phyloP scores from a whole-genome alignment of 1,140 invertebrate species.

The Nephila pilipes region DNA sequence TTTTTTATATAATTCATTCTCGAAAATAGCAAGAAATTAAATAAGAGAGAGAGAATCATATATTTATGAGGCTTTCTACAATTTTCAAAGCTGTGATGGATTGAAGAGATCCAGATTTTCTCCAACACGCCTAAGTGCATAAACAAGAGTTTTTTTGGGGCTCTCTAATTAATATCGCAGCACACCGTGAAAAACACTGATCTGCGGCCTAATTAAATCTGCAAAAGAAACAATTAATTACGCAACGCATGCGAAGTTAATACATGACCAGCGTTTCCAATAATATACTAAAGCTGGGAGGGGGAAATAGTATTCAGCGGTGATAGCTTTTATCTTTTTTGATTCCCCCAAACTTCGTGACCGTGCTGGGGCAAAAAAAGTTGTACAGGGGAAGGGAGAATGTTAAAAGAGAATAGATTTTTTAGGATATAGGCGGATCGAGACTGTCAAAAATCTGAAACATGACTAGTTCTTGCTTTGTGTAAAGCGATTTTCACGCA shows the following conservation, averaged over 20 bases:
- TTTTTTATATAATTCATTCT: too few relatives aligned
- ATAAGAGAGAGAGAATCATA: too few relatives aligned
- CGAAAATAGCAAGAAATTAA: too few relatives aligned
- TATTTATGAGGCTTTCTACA: background rate
- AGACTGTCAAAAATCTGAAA: slow-evolving; percentile 38
- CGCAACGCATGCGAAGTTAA: slow-evolving; percentile 26
- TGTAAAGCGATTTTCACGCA: slow-evolving; percentile 34
- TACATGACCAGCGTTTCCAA: slow-evolving; percentile 23
- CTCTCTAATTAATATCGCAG: slow-evolving; percentile 30
- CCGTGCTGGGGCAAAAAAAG: background rate
- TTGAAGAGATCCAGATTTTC: background rate
- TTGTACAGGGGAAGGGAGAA: background rate
- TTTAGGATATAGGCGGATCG: slow-evolving; percentile 49
- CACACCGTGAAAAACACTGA: slow-evolving; percentile 39
- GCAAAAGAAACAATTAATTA: slow-evolving; percentile 53
- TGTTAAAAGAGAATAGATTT: slow-evolving; percentile 54
- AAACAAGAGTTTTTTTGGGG: background rate
- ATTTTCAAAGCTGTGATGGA: background rate
- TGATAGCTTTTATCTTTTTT: slow-evolving; percentile 25
- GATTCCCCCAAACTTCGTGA: slow-evolving; percentile 1
- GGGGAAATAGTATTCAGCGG: background rate
- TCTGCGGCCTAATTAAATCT: slow-evolving; percentile 54
- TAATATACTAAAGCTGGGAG: background rate
- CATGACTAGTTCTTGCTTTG: slow-evolving; percentile 53
- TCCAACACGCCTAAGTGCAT: background rate